Evolutionary conservation across 1,140 invertebrate species (phyloP), one percentile per base, ranked within the genome.

Genomic region (Conopomorpha cramerella): DNA sequence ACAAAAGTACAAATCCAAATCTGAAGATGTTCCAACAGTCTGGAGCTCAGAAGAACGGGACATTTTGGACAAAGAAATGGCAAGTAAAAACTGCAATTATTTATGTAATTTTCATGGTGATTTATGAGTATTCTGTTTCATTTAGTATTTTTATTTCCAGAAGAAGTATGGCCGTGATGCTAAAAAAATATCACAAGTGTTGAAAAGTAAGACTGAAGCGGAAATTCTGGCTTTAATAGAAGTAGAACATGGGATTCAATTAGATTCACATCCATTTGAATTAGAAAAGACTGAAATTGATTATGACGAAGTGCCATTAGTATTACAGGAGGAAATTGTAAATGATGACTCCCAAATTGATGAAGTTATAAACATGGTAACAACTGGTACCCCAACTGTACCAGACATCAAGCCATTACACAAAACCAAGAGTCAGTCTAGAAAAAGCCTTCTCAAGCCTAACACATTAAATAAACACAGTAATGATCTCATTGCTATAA

Each of bases 161-260:
- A 81, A 81, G 43, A 81, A 85, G 39, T 84, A 83, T 80, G 85
- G 85, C 2, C 78, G 81, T 50, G 84, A 83, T 55, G 73, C 82
- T 59, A 60, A 65, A 18, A 81, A 84, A 51, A 80, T 88, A 45
- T 78, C 86, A 30, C 77, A 84, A 56, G 79, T 82, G 43, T 77
- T 88, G 38, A 85, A 84, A 54, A 81, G 82, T 3, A 84, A 85
- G 58, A 82, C 78, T 25, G 63, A 74, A 43, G 57, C 78, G 35
- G 85, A 88, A 73, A 83, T 87, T 11, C 65, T 70, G 43, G 55
- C 67, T 18, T 52, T 77, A 36, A 73, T 78, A 34, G 73, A 77
- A 42, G 68, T 68, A 14, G 77, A 79, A 38, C 55, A 65, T 55
- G 77, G 73, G 25, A 55, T 74, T 3, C 45, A 63, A 11, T 46